Base-by-base conservation (phyloP, 2,888 invertebrate genomes). In the Dynastes maya region DNA sequence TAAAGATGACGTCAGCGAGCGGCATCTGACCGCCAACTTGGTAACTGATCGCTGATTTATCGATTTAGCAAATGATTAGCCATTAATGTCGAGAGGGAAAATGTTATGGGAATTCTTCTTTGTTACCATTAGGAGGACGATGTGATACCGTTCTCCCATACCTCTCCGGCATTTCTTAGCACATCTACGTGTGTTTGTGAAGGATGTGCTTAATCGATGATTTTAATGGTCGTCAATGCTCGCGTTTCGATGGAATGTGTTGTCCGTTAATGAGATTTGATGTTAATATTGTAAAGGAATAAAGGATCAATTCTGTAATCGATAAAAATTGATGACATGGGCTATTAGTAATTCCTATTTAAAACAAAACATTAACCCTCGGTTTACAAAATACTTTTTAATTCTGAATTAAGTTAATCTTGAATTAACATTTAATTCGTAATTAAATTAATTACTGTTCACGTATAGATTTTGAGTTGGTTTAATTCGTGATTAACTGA, bases 21-120 rank as follows among this genome's bases (percentile, higher is more conserved):
- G 29, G 29, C 61, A 61, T 61, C 61, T 61, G 61, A 61, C 61
- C 61, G 61, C 61, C 61, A 61, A 61, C 55, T 79, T 81, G 80
- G 84, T 87, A 88, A 87, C 85, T 86, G 87, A 88, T 87, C 84
- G 83, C 84, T 88, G 87, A 88, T 88, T 88, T 88, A 88, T 88
- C 85, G 87, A 85, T 85, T 83, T 82, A 78, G 82, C 82, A 83
- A 84, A 83, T 83, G 83, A 85, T 84, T 83, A 83, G 81, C 84
- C 84, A 84, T 85, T 85, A 84, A 83, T 82, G 84, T 82, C 83
- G 78, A 45, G 22, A 75, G 40, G 68, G 75, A 45, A 58, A 58
- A 72, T 58, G 37, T 58, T 72, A 72, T 72, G 71, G 58, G 71
- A 72, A 72, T 72, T 55, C 71, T 72, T 55, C 45, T 55, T 72